Conservation (phyloP, 2,113 vertebrate species). For the Scophthalmus maximus region DNA sequence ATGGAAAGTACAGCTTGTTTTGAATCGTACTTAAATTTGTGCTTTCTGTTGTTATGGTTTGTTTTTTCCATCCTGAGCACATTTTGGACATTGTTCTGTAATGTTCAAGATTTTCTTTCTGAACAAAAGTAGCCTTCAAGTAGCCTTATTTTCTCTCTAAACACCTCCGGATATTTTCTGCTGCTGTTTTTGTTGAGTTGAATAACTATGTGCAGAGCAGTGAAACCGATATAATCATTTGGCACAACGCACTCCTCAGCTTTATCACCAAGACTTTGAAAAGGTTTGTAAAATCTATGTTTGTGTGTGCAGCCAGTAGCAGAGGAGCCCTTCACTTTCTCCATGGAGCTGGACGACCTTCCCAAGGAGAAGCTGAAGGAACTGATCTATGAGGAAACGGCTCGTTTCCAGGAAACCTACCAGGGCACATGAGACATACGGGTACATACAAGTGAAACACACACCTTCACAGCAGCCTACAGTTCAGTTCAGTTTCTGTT, state of each 20-base stretch:
- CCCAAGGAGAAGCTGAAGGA: slow-evolving; percentile 93
- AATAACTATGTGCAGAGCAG: too few relatives aligned
- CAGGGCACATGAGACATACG: slow-evolving; percentile 81
- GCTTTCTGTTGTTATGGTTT: background rate
- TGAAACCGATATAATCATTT: too few relatives aligned
- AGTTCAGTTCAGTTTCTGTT: background rate
- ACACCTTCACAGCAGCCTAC: background rate
- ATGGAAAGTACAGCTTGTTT: background rate
- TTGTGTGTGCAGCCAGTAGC: slow-evolving; percentile 84
- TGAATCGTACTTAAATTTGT: background rate
- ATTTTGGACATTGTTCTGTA: background rate
- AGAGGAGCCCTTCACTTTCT: slow-evolving; percentile 90
- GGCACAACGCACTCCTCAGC: too few relatives aligned
- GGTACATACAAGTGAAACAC: slow-evolving; percentile 41
- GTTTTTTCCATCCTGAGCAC: background rate
- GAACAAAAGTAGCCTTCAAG: background rate
- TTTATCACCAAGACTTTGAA: too few relatives aligned
- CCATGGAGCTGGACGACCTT: slow-evolving; percentile 91
- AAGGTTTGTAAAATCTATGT: too few relatives aligned
- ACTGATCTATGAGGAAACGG: slow-evolving; percentile 90
- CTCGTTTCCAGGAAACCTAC: slow-evolving; percentile 87
- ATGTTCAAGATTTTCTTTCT: background rate
- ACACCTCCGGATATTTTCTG: background rate
- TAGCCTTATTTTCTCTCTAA: too few relatives aligned
- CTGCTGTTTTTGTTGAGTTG: background rate